Percentiles rank a stretch among this genome's conserved stretches.
Conservation (phyloP, 2,888 invertebrate species). For the Serripes groenlandicus region DNA sequence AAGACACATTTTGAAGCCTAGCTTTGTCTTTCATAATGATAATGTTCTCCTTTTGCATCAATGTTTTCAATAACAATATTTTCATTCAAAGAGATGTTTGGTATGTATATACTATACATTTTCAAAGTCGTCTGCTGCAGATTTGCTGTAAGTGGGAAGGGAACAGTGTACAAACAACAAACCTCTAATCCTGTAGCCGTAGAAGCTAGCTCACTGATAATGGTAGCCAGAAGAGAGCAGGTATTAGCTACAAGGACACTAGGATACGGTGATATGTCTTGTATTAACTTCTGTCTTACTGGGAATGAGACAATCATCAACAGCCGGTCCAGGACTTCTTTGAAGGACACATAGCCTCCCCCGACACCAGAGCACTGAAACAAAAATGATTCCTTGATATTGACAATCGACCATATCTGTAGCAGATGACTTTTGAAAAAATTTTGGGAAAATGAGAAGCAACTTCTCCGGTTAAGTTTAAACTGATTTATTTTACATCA, state of each 20-base stretch:
- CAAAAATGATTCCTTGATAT: too few species aligned
- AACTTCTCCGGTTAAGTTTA: too few species aligned
- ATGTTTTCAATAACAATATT: too few species aligned
- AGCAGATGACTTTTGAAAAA: not conserved
- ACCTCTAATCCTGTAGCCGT: conserved; percentile 91
- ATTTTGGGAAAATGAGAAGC: not conserved
- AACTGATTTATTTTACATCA: too few species aligned
- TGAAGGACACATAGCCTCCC: conserved; percentile 89
- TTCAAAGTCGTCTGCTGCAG: too few species aligned
- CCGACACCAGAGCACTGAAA: conserved; percentile 80
- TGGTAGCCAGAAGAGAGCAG: conserved; percentile 90
- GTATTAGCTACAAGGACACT: conserved; percentile 87
- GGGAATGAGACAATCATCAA: conserved; percentile 94
- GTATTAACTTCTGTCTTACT: conserved; percentile 89
- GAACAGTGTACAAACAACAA: too few species aligned
- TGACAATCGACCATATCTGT: not conserved
- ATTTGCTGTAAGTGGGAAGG: too few species aligned
- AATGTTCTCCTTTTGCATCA: too few species aligned
- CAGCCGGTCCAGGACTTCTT: conserved; percentile 94
- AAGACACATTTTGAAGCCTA: too few species aligned
- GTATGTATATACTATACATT: too few species aligned
- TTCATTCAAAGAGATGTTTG: too few species aligned
- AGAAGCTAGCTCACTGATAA: conserved; percentile 95
- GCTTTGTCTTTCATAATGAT: too few species aligned
- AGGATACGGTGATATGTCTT: conserved; percentile 87